Percentiles rank a stretch among this genome's conserved stretches.
These are phyloP conservation scores for Cephonodes hylas DNA, from an alignment of 2,888 invertebrate genomes.

Conservation along the genomic window DNA sequence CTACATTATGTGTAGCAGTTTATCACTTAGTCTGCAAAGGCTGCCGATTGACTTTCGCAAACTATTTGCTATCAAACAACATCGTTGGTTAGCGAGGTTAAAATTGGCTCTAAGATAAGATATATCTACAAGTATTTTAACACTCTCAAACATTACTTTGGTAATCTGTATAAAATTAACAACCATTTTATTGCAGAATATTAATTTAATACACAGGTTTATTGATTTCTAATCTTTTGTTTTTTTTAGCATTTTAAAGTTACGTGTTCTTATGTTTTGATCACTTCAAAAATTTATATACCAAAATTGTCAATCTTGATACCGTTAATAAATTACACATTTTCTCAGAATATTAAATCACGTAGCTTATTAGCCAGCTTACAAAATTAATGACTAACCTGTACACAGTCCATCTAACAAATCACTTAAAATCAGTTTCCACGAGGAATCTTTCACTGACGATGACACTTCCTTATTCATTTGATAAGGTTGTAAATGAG, in stretches of 20 bases:
- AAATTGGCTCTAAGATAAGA: not conserved
- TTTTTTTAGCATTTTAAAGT: no score
- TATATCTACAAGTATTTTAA: not conserved
- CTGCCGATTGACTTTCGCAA: not conserved
- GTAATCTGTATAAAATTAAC: not conserved
- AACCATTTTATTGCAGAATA: not conserved
- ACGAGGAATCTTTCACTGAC: not conserved
- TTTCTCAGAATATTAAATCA: no score
- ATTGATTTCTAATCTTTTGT: no score
- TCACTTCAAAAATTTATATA: no score
- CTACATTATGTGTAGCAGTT: not conserved
- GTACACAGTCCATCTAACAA: not conserved
- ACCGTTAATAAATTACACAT: no score
- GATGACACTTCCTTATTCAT: slow-evolving; percentile 10
- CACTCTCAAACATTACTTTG: not conserved
- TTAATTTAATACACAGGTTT: no score
- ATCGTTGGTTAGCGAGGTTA: not conserved
- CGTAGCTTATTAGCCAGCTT: no score
- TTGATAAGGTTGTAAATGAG: slow-evolving; percentile 4
- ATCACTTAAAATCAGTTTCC: not conserved
- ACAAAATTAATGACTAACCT: no score
- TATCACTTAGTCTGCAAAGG: not conserved
- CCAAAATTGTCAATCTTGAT: no score
- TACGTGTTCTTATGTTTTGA: no score
- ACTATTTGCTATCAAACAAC: not conserved